Percentiles rank a stretch among this genome's conserved stretches.
Evolutionary conservation across 2,113 vertebrate genomes (phyloP).

Genomic region (Equus przewalskii): DNA sequence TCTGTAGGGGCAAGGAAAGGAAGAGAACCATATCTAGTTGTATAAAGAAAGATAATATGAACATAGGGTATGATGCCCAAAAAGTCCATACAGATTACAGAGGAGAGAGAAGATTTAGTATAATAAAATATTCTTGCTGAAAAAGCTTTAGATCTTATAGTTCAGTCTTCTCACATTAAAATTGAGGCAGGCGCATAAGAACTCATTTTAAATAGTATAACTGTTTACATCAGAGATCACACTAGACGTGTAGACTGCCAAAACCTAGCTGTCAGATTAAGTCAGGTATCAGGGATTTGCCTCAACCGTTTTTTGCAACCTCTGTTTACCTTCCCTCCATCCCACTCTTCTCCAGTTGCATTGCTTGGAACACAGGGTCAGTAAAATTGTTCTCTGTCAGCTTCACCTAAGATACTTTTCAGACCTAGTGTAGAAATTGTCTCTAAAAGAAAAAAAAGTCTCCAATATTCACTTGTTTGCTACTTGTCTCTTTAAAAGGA

Average conservation of each 20-base stretch:
- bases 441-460: background rate
- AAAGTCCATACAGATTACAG: background rate
- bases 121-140: background rate
- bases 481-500: constrained; percentile 17
- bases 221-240: background rate
- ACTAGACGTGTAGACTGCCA: background rate
- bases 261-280: background rate
- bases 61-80: background rate
- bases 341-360: background rate
- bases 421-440: background rate
- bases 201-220: background rate
- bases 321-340: background rate
- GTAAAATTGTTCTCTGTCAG: background rate
- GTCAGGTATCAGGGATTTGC: background rate
- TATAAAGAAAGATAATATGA: background rate
- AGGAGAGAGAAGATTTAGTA: background rate
- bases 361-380: background rate
- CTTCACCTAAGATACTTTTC: constrained; percentile 25
- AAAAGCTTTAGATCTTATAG: background rate
- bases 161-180: constrained; percentile 13
- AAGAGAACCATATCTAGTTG: constrained; percentile 3
- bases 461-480: background rate
- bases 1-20: background rate
- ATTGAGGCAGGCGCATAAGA: background rate
- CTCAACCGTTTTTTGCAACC: background rate